Percentiles rank a stretch among this genome's conserved stretches.
Evolutionary conservation across 2,888 invertebrate species (phyloP).

Genomic region (Candidula unifasciata): DNA sequence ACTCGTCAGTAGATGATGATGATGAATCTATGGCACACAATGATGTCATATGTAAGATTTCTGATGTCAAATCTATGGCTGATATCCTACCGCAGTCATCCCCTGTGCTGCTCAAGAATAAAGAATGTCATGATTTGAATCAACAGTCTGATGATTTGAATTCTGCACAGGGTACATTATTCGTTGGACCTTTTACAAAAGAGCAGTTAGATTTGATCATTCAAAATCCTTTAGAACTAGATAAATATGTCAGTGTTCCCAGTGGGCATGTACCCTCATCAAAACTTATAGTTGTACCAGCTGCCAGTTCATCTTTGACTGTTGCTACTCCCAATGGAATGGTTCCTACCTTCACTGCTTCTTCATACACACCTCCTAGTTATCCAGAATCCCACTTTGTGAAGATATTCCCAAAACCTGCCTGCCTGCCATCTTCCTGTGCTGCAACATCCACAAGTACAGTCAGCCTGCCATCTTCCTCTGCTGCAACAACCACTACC

Average conservation of each 20-base stretch:
- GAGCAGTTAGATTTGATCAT: slow-evolving; percentile 20
- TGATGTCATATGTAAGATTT: slow-evolving; percentile 11
- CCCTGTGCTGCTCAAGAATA: not conserved
- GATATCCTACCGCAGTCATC: not conserved
- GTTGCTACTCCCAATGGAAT: not conserved
- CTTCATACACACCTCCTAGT: not conserved
- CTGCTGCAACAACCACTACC: not conserved
- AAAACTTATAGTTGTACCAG: slow-evolving; percentile 24
- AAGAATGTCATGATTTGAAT: not conserved
- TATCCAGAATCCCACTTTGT: not conserved
- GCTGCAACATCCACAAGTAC: not conserved
- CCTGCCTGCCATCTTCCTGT: not conserved
- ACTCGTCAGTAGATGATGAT: not conserved
- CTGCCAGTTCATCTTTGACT: not conserved
- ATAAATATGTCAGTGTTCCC: slow-evolving; percentile 25
- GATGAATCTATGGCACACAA: not conserved
- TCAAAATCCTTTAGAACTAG: slow-evolving; percentile 21
- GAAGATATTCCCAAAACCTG: not conserved
- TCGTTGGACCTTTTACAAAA: slow-evolving; percentile 26
- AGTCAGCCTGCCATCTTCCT: no score
- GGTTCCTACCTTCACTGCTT: not conserved
- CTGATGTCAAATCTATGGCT: slow-evolving; percentile 16
- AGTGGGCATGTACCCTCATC: slow-evolving; percentile 5
- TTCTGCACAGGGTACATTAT: not conserved
- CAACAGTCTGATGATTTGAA: not conserved